Conservation (phyloP, 2,888 invertebrate genomes). For the Drosophila macrospina region DNA sequence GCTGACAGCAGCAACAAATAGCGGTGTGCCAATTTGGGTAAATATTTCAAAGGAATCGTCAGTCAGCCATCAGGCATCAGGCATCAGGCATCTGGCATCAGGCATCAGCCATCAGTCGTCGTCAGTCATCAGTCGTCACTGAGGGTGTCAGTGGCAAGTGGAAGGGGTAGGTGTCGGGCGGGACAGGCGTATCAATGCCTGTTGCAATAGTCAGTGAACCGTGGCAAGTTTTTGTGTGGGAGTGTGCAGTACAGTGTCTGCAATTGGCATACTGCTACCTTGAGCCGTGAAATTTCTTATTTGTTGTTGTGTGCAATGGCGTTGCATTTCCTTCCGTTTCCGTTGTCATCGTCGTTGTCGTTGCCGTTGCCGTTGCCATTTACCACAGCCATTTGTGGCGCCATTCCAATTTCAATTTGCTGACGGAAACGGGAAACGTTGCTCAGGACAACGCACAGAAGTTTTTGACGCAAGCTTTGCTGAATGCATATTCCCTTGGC, state of each 20-base stretch:
- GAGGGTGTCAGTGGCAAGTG: conserved; percentile 19
- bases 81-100: no score
- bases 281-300: conserved; percentile 52
- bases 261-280: conserved; percentile 31
- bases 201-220: conserved; percentile 28
- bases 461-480: conserved; percentile 31
- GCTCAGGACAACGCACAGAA: conserved; percentile 56
- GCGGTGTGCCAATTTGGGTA: conserved; percentile 48
- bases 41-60: conserved; percentile 28
- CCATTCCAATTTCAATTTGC: conserved; percentile 76
- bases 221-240: conserved; percentile 16
- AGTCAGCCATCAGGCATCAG: conserved; percentile 5
- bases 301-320: conserved; percentile 40
- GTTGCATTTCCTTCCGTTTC: conserved; percentile 56
- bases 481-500: conserved; percentile 14
- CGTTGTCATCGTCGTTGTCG: conserved; percentile 2
- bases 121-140: conserved; percentile 10
- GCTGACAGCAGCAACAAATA: conserved; percentile 18
- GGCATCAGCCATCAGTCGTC: conserved; percentile 11
- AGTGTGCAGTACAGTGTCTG: conserved; percentile 9
- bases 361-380: conserved; percentile 23
- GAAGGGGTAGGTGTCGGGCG: neutral
- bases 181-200: conserved; percentile 16
- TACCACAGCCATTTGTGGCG: conserved; percentile 38
- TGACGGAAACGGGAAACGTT: conserved; percentile 66